Conservation (phyloP, 2,113 vertebrate species). For the Zapus hudsonius region DNA sequence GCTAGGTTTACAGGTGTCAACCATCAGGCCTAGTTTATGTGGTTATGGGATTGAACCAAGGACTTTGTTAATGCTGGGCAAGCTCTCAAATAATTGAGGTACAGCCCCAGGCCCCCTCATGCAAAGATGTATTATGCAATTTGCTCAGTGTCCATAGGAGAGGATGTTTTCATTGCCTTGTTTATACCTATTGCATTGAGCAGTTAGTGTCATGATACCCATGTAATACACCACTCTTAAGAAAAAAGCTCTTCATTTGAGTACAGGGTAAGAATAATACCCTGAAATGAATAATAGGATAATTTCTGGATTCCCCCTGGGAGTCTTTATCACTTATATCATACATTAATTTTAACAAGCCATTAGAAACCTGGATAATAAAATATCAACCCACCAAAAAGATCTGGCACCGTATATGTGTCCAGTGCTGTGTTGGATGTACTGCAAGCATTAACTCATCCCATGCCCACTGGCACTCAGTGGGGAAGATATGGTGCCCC, state of each 20-base stretch:
- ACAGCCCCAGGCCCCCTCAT: neutral
- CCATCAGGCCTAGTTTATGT: neutral
- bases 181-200: neutral
- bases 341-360: neutral
- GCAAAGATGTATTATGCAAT: neutral
- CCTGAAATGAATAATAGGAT: neutral
- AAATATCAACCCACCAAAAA: neutral
- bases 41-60: neutral
- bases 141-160: neutral
- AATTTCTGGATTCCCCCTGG: neutral
- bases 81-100: neutral
- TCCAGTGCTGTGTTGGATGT: neutral
- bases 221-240: neutral
- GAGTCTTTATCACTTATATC: neutral
- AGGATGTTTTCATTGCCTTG: neutral
- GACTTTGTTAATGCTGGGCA: neutral
- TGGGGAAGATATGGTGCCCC: neutral
- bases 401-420: neutral
- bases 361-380: neutral
- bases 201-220: neutral
- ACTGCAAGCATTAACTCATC: neutral
- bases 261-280: neutral
- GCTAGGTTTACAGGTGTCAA: neutral
- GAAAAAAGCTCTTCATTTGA: constrained; percentile 5
- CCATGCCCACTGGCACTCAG: neutral